Evolutionary conservation across 53 echinoderm and acorn worm species (phyloP), one percentile per base, ranked within the genome.

Genomic region (Echinarachnius parma): DNA sequence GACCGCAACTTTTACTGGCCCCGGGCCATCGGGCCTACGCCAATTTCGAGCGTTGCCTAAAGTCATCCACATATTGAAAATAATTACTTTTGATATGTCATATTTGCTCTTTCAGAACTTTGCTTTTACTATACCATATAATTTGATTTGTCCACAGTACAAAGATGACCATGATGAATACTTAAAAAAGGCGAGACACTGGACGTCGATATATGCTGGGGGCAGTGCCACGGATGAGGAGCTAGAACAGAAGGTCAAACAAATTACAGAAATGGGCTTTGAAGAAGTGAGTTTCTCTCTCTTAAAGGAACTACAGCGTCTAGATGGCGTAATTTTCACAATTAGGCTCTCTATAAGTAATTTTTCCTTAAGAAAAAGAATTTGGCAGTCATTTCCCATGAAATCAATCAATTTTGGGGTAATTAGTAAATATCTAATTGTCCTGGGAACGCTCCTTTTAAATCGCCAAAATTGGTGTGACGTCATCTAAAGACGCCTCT

Each of bases 201-300:
- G 94, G 94, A 84, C 94, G 29, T 58, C 59, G 28, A 90, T 86
- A 26, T 84, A 94, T 31, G 90, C 94, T 3, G 94, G 90, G 28
- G 84, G 75, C 21, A 56, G 48, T 11, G 46, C 60, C 3, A 61
- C 48, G 10, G 64, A 75, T 31, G 39, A 48, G 61, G 84, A 86
- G 9, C 39, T 86, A 31, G 84, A 94, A 9, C 47, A 80, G 22
- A 94, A 94, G 75, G 80, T 94, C 55, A 82, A 55, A 48, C 81
- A 75, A 84, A 84, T 94, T 45, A 77, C 66, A 68, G 90, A 87
- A 58, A 94, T 94, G 94, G 94, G 94, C 27, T 94, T 94, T 76
- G 70, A 84, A 72, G 89, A 87, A 84, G 94, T 94, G 59, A 86
- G 87, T 37, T 24, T 42, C 7, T 39, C 7, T 39, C 13, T 39